A percentile compares a stretch with the other conserved stretches of the same genome.
Evolutionary conservation across 1,140 invertebrate species (phyloP).

Genomic region (Ostrea edulis): DNA sequence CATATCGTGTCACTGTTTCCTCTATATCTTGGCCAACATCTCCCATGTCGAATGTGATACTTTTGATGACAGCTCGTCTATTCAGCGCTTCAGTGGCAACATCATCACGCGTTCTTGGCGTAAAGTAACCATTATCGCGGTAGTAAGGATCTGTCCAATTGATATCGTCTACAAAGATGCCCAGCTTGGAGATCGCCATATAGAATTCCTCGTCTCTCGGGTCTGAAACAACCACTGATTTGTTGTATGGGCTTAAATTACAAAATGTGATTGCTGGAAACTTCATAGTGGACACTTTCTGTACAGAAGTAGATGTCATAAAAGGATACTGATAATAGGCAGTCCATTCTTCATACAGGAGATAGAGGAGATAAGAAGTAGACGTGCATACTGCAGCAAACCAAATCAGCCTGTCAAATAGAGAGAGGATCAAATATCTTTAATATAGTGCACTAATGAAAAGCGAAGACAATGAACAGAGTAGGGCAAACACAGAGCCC

Average conservation of each 20-base stretch:
- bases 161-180: neutral
- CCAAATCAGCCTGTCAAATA: neutral
- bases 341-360: neutral
- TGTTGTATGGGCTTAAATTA: slow-evolving; percentile 44
- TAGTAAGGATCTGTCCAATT: slow-evolving; percentile 48
- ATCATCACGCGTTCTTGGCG: neutral
- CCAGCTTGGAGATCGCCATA: neutral
- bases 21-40: neutral
- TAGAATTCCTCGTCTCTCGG: neutral
- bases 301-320: neutral
- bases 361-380: neutral
- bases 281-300: neutral
- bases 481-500: too few relatives aligned
- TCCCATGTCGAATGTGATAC: neutral
- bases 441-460: neutral
- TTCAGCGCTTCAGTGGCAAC: neutral
- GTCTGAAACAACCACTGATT: neutral
- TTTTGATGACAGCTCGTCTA: neutral
- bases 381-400: neutral
- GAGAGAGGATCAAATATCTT: too few relatives aligned
- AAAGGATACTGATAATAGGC: neutral
- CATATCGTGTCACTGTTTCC: neutral
- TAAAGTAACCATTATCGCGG: neutral
- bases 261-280: slow-evolving; percentile 51
- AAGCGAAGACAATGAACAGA: neutral